These are phyloP conservation scores for Schizopygopsis malacanthus DNA, from an alignment of 2,797 vertebrate species.

Conservation along the genomic window DNA sequence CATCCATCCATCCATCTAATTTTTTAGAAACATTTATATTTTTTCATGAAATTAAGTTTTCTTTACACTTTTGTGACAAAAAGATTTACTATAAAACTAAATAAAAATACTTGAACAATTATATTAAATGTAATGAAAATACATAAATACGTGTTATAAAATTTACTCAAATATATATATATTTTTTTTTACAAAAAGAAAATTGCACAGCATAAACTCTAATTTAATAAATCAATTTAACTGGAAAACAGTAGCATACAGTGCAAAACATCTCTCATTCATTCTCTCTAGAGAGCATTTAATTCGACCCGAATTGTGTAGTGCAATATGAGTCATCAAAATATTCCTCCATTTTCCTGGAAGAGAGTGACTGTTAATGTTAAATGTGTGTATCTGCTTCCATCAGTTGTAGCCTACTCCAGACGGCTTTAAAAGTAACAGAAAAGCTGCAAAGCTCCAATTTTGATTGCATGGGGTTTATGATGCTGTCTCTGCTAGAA, in stretches of 20 bases:
- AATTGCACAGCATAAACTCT: background rate
- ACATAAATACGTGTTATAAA: background rate
- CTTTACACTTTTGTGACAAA: background rate
- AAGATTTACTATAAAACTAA: background rate
- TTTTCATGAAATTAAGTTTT: background rate
- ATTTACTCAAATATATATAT: background rate
- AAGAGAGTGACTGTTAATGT: background rate
- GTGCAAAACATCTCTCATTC: background rate
- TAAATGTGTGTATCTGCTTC: conserved; percentile 5
- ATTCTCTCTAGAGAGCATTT: conserved; percentile 3
- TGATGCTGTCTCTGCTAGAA: background rate
- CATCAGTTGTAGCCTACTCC: background rate
- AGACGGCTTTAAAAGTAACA: background rate
- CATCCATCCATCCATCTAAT: too few species aligned
- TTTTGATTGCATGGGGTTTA: conserved; percentile 12
- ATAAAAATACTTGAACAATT: background rate
- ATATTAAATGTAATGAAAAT: background rate
- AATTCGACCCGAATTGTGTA: background rate
- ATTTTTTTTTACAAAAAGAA: background rate
- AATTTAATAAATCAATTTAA: background rate
- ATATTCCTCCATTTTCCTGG: background rate
- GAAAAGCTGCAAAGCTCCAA: background rate
- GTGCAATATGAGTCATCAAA: conserved; percentile 7
- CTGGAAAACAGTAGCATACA: background rate
- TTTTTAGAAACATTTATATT: background rate